phyloP scores from a whole-genome alignment of 2,797 vertebrate genomes.

The Chelon labrosus region DNA sequence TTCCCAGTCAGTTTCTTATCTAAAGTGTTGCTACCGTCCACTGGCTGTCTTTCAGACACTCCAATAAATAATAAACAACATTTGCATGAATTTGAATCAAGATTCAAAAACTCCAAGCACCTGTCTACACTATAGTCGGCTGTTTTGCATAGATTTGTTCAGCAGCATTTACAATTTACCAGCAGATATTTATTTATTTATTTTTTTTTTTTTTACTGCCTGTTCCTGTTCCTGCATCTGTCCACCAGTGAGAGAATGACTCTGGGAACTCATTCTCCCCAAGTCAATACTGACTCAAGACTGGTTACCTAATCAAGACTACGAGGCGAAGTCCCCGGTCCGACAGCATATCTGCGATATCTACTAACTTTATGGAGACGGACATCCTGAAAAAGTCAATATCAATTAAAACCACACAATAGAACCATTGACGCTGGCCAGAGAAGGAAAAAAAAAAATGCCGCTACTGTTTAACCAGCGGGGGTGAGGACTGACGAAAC shows the following conservation, averaged over 20 bases:
- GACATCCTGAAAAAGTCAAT: slow-evolving; percentile 10
- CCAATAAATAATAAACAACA: background rate
- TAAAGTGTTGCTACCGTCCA: background rate
- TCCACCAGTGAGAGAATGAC: too few relatives aligned
- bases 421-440: slow-evolving; percentile 3
- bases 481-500: slow-evolving; percentile 37
- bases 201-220: background rate
- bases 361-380: slow-evolving; percentile 11
- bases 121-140: background rate
- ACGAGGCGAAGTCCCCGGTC: slow-evolving; percentile 18
- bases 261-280: slow-evolving; percentile 8
- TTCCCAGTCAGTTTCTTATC: background rate
- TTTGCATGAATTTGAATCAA: slow-evolving; percentile 16
- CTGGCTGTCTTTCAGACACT: background rate
- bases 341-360: slow-evolving; percentile 7
- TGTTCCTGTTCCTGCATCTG: background rate
- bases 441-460: background rate
- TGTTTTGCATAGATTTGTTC: slow-evolving; percentile 20
- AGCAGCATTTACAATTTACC: background rate
- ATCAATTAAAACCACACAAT: slow-evolving; percentile 20
- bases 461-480: background rate
- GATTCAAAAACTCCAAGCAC: background rate
- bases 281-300: slow-evolving; percentile 60
- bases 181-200: slow-evolving; percentile 6
- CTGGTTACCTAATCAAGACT: slow-evolving; percentile 10